Base-by-base conservation (phyloP, 1,140 invertebrate species). In the Ericerus pela region DNA sequence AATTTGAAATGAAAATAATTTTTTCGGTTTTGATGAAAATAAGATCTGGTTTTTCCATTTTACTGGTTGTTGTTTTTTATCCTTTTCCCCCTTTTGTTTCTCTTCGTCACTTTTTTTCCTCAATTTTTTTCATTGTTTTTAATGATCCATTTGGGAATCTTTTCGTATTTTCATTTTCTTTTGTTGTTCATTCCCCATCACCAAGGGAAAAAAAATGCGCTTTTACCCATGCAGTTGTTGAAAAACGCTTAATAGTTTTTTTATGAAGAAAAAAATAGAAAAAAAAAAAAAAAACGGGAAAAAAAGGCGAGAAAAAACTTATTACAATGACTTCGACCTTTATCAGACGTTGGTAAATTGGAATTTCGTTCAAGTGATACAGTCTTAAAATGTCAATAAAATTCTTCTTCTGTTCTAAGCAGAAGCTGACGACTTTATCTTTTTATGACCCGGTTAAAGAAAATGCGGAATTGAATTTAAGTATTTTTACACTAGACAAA, bases 201-300 rank as follows among this genome's bases (percentile, higher is more conserved):
- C 16, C 20, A 4, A 47, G 20, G 20, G 14, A 18, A 24, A 10
- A 24, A 24, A 24, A 47, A 47, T 47, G 20, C 41, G 41, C 26
- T 22, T 16, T 47, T 24, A 24, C 22, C 26, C 16, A 47, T 47
- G 41, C 41, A 47, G 41, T 24, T 47, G 41, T 47, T 47, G 41
- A 47, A 47, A 47, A 47, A 47, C 41, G 41, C 26, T 47, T 47
- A n/a, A 47, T 47, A 47, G 41, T 47, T 47, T 47, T 41, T 47
- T 47, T 47, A 47, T 47, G 22, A 47, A 24, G 16, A 47, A 47
- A n/a, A n/a, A n/a, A n/a, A n/a, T n/a, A n/a, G n/a, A n/a, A n/a
- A n/a, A n/a, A n/a, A n/a, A n/a, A n/a, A n/a, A n/a, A n/a, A n/a
- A n/a, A n/a, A n/a, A n/a, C n/a, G n/a, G n/a, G n/a, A n/a, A n/a